Base-by-base conservation (phyloP, 2,113 vertebrate species). In the Donacobius atricapilla region DNA sequence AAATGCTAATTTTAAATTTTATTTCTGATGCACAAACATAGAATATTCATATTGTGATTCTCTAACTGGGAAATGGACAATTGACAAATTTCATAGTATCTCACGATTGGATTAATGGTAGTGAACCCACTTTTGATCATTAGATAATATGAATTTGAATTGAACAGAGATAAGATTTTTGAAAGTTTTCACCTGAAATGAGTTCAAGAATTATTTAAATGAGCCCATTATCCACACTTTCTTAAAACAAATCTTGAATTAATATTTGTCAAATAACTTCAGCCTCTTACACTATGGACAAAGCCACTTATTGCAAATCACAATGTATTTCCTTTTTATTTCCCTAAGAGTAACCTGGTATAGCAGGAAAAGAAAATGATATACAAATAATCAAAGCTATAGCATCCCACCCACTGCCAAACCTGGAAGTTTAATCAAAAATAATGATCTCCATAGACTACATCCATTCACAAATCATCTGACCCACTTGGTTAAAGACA, bases 371-470 rank as follows among this genome's bases (percentile, higher is more conserved):
- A 72, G 10, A 75, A 56, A 45, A 65, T 4, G 61, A 47, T 11
- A 33, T 22, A 45, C 15, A 75, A 39, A 47, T 10, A 48, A 71
- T 51, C 8, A 48, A 39, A 81, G 4, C 21, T 30, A 47, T n/a
- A 69, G 6, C 4, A 33, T 40, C 18, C 6, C n/a, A n/a, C n/a
- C 7, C 7, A 2, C 22, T 1, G 3, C 2, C 3, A 22, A 51
- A 27, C 15, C 4, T 11, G 5, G 9, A 22, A 57, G 30, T 73
- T 47, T 28, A 47, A 39, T 15, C 6, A 84, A 24, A 87, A 72
- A n/a, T 27, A 63, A 68, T 13, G 6, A 12, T 44, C 16, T 77
- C 39, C 30, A 31, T 2, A 85, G n/a, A 82, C 44, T 39, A 21
- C 17, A 66, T 14, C 30, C 9, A 35, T 51, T 70, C 40, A 82